Base-by-base conservation (phyloP, 1,140 invertebrate species). In the Charaxes varanes region DNA sequence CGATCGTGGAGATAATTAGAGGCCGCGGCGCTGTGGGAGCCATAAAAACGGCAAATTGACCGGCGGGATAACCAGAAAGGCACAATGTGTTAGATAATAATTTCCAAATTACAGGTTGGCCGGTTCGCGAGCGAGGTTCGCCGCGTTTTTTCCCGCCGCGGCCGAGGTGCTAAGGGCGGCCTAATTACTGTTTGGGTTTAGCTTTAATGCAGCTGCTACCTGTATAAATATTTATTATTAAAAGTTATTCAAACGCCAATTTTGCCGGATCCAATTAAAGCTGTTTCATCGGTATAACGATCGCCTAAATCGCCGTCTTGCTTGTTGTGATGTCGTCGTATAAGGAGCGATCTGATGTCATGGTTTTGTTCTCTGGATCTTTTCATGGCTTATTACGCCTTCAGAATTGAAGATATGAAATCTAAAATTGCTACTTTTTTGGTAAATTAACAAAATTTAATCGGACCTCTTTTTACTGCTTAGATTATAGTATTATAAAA, bases 71-170 rank as follows among this genome's bases (percentile, higher is more conserved):
- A 80, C 65, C 78, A 80, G 73, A 82, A 80, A 83, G 79, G 73
- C 76, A 80, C 72, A 83, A 83, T 83, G 79, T 83, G 79, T 83
- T 83, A 83, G 79, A 83, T 83, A 82, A 80, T 80, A 80, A 83
- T 83, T 83, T 83, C 76, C 76, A 80, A 83, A 83, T 83, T 83
- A 83, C 72, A 80, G 73, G 79, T 79, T 80, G 62, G 71, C 68
- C 64, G 55, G 69, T 79, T 76, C 64, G 78, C 73, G 66, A 68
- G 70, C 73, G 71, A 71, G 65, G 52, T 57, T 64, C 64, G 64
- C 41, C 63, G 52, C 44, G 55, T 44, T 65, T 82, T 80, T 78
- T 77, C 65, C 67, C 51, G 56, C 56, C 55, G 69, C 64, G 66
- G 65, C 71, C 59, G 67, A 82, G 78, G 73, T 82, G 78, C 78